A percentile compares a stretch with the other conserved stretches of the same genome.
phyloP scores from a whole-genome alignment of 2,113 vertebrate genomes.

The Barbus barbus region DNA sequence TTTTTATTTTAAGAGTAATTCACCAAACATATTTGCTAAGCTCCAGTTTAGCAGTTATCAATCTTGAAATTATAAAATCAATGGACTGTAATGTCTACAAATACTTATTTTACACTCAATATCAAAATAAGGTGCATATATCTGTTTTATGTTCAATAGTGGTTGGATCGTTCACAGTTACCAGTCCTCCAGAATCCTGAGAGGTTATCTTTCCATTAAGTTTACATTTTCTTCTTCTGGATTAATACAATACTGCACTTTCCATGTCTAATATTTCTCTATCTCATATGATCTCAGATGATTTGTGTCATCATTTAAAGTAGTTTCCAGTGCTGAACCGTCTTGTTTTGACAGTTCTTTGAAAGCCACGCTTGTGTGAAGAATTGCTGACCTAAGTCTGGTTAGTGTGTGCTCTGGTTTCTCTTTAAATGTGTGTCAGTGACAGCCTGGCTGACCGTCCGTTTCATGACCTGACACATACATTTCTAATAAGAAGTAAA shows the following conservation, averaged over 20 bases:
- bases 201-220: not conserved
- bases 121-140: not conserved
- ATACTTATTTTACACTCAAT: no score
- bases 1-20: not conserved
- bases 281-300: not conserved
- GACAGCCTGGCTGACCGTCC: constrained; percentile 8
- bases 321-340: not conserved
- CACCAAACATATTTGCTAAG: not conserved
- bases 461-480: not conserved
- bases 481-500: not conserved
- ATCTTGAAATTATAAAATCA: not conserved
- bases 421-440: constrained; percentile 5
- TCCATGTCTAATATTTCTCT: not conserved
- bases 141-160: not conserved
- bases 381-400: constrained; percentile 1
- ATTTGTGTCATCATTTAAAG: not conserved
- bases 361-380: not conserved
- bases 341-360: constrained; percentile 7
- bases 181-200: not conserved
- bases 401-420: not conserved
- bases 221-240: not conserved
- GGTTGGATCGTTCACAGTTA: not conserved
- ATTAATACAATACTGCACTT: not conserved
- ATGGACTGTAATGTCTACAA: no score
- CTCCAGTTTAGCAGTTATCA: not conserved